phyloP scores from a whole-genome alignment of 2,888 invertebrate species.

The Drosophila mimica region DNA sequence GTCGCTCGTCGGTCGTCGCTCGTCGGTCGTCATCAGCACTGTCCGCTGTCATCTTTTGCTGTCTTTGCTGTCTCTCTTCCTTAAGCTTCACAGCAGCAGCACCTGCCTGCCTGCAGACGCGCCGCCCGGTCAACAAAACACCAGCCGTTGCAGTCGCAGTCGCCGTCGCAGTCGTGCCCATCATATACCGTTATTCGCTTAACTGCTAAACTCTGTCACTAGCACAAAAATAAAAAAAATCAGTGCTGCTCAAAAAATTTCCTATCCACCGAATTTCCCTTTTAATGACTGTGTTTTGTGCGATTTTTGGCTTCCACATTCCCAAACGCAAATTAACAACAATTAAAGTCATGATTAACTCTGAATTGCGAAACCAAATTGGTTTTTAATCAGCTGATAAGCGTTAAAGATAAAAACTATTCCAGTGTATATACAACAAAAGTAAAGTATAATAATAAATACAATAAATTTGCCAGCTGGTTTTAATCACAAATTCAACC shows the following conservation, averaged over 20 bases:
- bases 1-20: conserved; percentile 21
- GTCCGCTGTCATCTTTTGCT: conserved; percentile 23
- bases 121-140: conserved; percentile 55
- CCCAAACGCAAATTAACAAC: conserved; percentile 13
- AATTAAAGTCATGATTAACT: not conserved
- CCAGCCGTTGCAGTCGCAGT: conserved; percentile 40
- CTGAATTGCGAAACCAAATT: conserved; percentile 30
- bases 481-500: conserved; percentile 30
- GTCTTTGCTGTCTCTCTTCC: conserved; percentile 33
- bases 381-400: conserved; percentile 56
- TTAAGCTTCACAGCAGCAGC: conserved; percentile 46
- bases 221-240: not conserved
- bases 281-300: conserved; percentile 8
- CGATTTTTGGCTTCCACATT: not conserved
- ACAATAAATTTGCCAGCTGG: conserved; percentile 24
- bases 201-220: conserved; percentile 32
- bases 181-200: conserved; percentile 33
- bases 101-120: conserved; percentile 62
- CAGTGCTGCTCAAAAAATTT: conserved; percentile 22
- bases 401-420: conserved; percentile 51
- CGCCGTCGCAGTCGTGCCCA: conserved; percentile 17
- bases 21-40: conserved; percentile 19
- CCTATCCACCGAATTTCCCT: conserved; percentile 25
- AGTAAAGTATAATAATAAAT: not conserved
- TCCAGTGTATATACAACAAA: conserved; percentile 6